A percentile compares a stretch with the other conserved stretches of the same genome.
phyloP scores from a whole-genome alignment of 23 tunicate species.

The Phallusia fumigata region DNA sequence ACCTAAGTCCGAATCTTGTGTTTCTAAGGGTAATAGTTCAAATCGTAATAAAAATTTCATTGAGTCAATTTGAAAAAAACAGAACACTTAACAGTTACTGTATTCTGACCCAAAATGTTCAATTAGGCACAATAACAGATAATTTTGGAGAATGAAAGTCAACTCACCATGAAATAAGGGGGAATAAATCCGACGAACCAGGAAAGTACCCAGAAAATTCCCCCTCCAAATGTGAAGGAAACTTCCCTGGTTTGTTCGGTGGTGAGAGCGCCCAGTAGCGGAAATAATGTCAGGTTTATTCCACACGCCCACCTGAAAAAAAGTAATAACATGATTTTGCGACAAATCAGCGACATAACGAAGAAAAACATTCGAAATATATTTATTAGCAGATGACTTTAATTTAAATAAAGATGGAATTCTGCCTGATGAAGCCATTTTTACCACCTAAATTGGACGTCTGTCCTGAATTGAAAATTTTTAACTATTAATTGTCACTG shows the following conservation, averaged over 20 bases:
- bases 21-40: no score
- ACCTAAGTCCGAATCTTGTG: no score
- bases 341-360: neutral
- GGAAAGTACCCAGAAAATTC: conserved; percentile 84
- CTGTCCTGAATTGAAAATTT: no score
- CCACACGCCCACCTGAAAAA: conserved; percentile 89
- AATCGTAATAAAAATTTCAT: no score
- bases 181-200: conserved; percentile 91
- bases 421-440: no score
- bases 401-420: no score
- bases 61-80: neutral
- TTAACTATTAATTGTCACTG: no score
- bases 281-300: conserved; percentile 73
- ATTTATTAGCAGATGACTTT: no score
- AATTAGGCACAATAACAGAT: no score
- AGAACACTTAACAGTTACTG: neutral
- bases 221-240: conserved; percentile 74
- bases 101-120: neutral
- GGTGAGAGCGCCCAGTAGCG: conserved; percentile 77
- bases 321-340: neutral
- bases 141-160: neutral
- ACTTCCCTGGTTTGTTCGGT: conserved; percentile 70
- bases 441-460: no score
- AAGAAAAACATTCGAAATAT: no score
- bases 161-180: conserved; percentile 68